Base-by-base conservation (phyloP, 1,140 invertebrate genomes). In the Leucophenga varia region DNA sequence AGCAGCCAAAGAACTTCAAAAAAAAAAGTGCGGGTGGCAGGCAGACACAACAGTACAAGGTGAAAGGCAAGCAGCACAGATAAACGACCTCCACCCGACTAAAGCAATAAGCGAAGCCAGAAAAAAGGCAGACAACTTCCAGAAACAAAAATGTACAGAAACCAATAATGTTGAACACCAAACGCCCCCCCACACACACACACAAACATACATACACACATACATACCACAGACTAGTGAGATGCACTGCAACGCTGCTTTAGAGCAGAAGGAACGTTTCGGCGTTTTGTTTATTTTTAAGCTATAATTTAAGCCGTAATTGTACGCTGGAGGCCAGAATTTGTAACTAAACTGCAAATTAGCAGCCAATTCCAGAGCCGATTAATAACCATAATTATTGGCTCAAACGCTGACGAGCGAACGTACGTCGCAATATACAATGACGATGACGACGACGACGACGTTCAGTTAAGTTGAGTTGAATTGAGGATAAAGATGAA, bases 341-440 rank as follows among this genome's bases (percentile, higher is more conserved):
- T 77, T 76, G 69, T 74, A 74, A 74, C 72, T 76, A 76, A 77
- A 77, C 75, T 76, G 75, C 75, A 75, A 77, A 77, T 77, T 77
- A 77, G 74, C 75, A 77, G 74, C 75, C 75, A 77, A 77, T 77
- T 76, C 69, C 63, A 72, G 59, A 63, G 74, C 59, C 72, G 74
- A 74, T 76, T 76, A 77, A 77, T 77, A 72, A 77, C 75, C 74
- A 76, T 77, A 76, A 77, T 77, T 76, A 76, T 72, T 67, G 61
- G 57, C 67, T 71, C 67, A 70, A 64, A 60, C 65, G 65, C 65
- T 70, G 65, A 70, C 65, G 65, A 64, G 64, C 50, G 55, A 55
- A 65, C 61, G 65, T 64, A 34, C 49, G 25, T 25, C 43, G 9
- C 44, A 28, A 18, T 31, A 22, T 13, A 38, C 14, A 39, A 19